Evolutionary conservation across 2,113 vertebrate genomes (phyloP), one percentile per base, ranked within the genome.

Genomic region (Pelecanoides urinatrix): DNA sequence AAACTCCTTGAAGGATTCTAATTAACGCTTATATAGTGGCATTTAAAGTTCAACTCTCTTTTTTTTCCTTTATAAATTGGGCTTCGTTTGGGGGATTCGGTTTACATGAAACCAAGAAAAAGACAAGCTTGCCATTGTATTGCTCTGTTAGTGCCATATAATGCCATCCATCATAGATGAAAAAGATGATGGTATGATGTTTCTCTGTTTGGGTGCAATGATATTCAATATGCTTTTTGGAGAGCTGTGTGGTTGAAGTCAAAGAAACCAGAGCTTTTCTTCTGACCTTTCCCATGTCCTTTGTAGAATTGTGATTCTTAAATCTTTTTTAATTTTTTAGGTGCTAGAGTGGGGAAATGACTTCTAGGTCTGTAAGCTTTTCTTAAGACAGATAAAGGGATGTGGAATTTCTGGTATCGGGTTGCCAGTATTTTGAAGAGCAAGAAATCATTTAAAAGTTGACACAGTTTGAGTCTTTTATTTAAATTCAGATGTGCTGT

Each of bases 201-300:
- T 96, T 94, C 92, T 72, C 73, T 89, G 27, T 87, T 78, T 94
- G 86, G 25, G 19, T 76, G 32, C 44, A 72, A 27, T 56, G 91
- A 61, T 75, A 95, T 29, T 91, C 88, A 87, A n/a, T 95, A 95
- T 18, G 83, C 55, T 81, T 80, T 90, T 78, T 50, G 52, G 52
- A 92, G 68, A 68, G 27, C 45, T 76, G 44, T 65, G 4, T 81
- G 76, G 40, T 56, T 4, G 1, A 61, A 92, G 68, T 36, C 56
- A 80, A 76, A 55, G 95, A 93, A 96, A 95, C 25, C 52, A 81
- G 82, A 96, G 90, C 79, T 94, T 93, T 86, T 44, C 36, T 89
- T 63, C 68, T 91, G 88, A 95, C 67, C 88, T 96, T 94, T 96
- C 92, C 88, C 86, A 88, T 77, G 86, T 85, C 62, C 86, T 78